These are phyloP conservation scores for Ditylenchus dipsaci DNA, from an alignment of 1,140 invertebrate genomes.

Conservation along the genomic window DNA sequence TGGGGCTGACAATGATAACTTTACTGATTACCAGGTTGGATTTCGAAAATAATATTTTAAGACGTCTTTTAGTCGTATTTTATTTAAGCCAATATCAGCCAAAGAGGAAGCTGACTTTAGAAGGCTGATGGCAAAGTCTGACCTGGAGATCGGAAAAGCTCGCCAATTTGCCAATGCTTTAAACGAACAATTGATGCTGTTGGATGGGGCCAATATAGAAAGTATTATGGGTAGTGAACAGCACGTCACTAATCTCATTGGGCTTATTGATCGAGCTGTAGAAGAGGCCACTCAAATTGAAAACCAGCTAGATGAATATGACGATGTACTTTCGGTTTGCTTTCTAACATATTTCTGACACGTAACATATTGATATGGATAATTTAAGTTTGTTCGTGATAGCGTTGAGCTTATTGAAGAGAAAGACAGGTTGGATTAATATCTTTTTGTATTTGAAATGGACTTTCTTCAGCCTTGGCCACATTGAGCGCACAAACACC, in stretches of 20 bases:
- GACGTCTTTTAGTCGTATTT: too few relatives aligned
- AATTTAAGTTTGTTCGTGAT: slow-evolving; percentile 59
- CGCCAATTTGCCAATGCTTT: slow-evolving; percentile 78
- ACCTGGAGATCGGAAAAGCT: slow-evolving; percentile 77
- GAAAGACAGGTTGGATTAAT: slow-evolving; percentile 81
- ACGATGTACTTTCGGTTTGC: slow-evolving; percentile 58
- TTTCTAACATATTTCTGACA: not conserved
- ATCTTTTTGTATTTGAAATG: slow-evolving; percentile 77
- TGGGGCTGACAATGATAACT: slow-evolving; percentile 11
- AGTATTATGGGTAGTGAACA: slow-evolving; percentile 48
- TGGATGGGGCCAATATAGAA: slow-evolving; percentile 70
- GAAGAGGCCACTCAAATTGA: slow-evolving; percentile 59
- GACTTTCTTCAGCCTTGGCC: too few relatives aligned
- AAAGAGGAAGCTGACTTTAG: slow-evolving; percentile 73
- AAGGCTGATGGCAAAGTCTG: slow-evolving; percentile 70
- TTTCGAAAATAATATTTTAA: too few relatives aligned
- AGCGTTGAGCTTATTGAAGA: slow-evolving; percentile 75
- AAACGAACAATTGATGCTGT: slow-evolving; percentile 72
- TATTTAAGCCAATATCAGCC: slow-evolving; percentile 12
- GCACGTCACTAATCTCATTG: slow-evolving; percentile 35
- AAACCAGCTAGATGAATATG: slow-evolving; percentile 59
- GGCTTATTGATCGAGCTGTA: slow-evolving; percentile 35
- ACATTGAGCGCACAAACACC: slow-evolving; percentile 59
- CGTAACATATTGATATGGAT: not conserved
- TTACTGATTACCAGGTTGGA: slow-evolving; percentile 22